These are phyloP conservation scores for Leptopilina clavipes DNA, from an alignment of 1,140 invertebrate species.

Conservation along the genomic window DNA sequence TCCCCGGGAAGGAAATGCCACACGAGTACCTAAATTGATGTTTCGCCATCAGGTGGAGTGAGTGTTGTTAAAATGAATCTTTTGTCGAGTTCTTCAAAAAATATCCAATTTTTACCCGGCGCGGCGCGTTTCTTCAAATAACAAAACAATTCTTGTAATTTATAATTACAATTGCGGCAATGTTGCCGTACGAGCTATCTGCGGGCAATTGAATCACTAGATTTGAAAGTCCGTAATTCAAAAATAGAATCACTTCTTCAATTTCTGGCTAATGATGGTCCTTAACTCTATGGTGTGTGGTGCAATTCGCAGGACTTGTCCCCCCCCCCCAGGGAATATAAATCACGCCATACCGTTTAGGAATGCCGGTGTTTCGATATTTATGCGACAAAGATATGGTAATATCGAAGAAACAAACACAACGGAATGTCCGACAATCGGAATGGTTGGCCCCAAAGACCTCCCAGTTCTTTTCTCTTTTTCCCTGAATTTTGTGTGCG, in stretches of 20 bases:
- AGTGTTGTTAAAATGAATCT: conserved; percentile 15
- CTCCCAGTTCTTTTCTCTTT: conserved; percentile 9
- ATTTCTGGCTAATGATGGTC: neutral
- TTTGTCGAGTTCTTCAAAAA: neutral
- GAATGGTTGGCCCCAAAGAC: neutral
- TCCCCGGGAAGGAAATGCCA: conserved; percentile 38
- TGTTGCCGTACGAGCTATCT: no score
- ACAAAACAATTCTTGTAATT: no score
- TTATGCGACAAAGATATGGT: conserved; percentile 46
- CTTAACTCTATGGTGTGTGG: neutral
- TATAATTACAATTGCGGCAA: no score
- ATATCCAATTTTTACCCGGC: no score
- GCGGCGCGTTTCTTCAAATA: no score
- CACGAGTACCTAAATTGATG: conserved; percentile 36
- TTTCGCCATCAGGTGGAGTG: neutral
- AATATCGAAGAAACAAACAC: conserved; percentile 40
- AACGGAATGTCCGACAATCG: conserved; percentile 38
- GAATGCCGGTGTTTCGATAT: conserved; percentile 37
- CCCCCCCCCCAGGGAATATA: conserved; percentile 34
- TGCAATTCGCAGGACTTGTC: conserved; percentile 15
- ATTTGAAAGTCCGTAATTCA: no score
- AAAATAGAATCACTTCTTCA: neutral
- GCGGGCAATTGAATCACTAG: no score
- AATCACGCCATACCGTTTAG: conserved; percentile 37
- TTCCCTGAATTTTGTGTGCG: neutral